phyloP scores from a whole-genome alignment of 2,797 vertebrate species.

The Labeo calbasu region DNA sequence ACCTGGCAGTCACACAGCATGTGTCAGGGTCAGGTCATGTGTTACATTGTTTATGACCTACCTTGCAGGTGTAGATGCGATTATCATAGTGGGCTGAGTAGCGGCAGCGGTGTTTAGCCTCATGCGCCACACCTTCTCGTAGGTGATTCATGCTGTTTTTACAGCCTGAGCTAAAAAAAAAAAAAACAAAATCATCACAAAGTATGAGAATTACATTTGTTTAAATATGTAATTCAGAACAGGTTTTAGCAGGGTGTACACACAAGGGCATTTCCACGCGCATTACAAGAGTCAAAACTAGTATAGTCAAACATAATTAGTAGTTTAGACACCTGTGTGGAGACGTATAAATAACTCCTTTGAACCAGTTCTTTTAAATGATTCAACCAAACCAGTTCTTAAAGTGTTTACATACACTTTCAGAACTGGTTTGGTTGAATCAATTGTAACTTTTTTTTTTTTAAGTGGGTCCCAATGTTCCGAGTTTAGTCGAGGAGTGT shows the following conservation, averaged over 20 bases:
- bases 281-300: neutral
- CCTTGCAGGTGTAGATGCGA: conserved; percentile 97
- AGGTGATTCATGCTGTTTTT: conserved; percentile 98
- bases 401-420: neutral
- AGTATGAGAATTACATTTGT: neutral
- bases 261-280: neutral
- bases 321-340: conserved; percentile 7
- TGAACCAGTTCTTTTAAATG: neutral
- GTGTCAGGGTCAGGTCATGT: neutral
- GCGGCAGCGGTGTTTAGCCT: conserved; percentile 92
- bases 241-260: neutral
- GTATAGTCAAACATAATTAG: neutral
- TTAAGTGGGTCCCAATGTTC: too few species aligned
- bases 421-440: too few species aligned
- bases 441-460: too few species aligned
- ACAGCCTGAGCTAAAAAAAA: conserved; percentile 86
- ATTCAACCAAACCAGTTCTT: neutral
- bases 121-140: conserved; percentile 90
- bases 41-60: conserved; percentile 62
- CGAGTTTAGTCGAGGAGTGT: too few species aligned
- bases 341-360: neutral
- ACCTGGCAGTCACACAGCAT: neutral
- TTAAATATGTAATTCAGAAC: neutral
- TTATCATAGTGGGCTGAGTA: conserved; percentile 97
- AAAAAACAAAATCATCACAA: neutral